A percentile compares a stretch with the other conserved stretches of the same genome.
These are phyloP conservation scores for Procambarus clarkii DNA, from an alignment of 1,140 invertebrate genomes.

Conservation along the genomic window DNA sequence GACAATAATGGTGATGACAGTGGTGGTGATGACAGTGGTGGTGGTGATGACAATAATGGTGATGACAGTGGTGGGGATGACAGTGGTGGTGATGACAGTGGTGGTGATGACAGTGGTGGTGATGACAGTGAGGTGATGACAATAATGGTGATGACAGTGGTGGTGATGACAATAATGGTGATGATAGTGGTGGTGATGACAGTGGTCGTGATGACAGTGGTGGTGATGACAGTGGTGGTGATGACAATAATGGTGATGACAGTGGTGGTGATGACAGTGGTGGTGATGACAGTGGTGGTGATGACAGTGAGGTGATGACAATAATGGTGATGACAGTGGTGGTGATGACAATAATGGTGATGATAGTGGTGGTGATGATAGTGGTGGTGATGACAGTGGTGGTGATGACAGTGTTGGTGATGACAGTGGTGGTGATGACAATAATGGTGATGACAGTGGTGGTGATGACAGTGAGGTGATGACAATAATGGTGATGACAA, in stretches of 20 bases:
- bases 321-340: not conserved
- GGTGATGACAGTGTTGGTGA: no score
- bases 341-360: not conserved
- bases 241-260: not conserved
- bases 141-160: not conserved
- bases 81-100: not conserved
- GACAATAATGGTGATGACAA: not conserved
- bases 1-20: no score
- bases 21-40: no score
- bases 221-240: not conserved
- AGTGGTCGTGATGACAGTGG: not conserved
- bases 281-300: not conserved
- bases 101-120: not conserved
- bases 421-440: no score
- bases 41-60: no score
- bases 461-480: not conserved
- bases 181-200: not conserved
- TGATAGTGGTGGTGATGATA: not conserved
- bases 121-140: not conserved
- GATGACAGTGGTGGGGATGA: no score
- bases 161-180: not conserved
- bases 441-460: not conserved
- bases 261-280: not conserved
- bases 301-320: not conserved
- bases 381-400: not conserved